Evolutionary conservation across 2,888 invertebrate genomes (phyloP), one percentile per base, ranked within the genome.

Genomic region (Pyrrhia umbra): DNA sequence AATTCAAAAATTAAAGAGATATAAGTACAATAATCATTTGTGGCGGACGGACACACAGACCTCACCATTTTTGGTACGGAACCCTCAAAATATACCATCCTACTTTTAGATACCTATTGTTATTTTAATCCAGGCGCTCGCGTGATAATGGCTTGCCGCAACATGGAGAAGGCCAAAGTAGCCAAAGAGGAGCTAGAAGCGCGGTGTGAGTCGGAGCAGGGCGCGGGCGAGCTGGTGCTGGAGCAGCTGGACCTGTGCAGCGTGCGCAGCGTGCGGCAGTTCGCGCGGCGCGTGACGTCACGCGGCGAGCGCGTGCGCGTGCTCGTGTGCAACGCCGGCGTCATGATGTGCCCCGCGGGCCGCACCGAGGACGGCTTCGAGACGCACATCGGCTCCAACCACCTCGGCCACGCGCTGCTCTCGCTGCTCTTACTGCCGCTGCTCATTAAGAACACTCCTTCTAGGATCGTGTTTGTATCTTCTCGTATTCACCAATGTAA

Each of bases 291-390:
- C n/a, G 81, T 95, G 20, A 62, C 91, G 21, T 85, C 90, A 25
- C 93, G 88, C 6, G 95, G 96, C 81, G 21, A 83, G 1, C 2
- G 40, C 6, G 3, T 80, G 15, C 15, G 47, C 5, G 49, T 34
- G 8, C 49, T 79, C n/a, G 58, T 79, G 18, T 79, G 79, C 57
- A 79, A 79, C 37, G 79, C 79, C 0, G 79, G 79, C 15, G 75
- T 97, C 0, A 96, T 97, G 96, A 94, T 96, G 87, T 96, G 96
- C 54, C 96, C 96, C 0, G 91, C 94, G 56, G 90, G 94, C 0
- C 89, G 92, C 54, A 96, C 97, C 0, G 95, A 95, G 47, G 97
- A 97, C 78, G 97, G 96, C 0, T 96, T 96, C 75, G 97, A 97
- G 87, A 92, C 93, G 55, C 97, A 97, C 67, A 90, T 97, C 10